These are phyloP conservation scores for Teleogryllus oceanicus DNA, from an alignment of 2,888 invertebrate species.

Conservation along the genomic window DNA sequence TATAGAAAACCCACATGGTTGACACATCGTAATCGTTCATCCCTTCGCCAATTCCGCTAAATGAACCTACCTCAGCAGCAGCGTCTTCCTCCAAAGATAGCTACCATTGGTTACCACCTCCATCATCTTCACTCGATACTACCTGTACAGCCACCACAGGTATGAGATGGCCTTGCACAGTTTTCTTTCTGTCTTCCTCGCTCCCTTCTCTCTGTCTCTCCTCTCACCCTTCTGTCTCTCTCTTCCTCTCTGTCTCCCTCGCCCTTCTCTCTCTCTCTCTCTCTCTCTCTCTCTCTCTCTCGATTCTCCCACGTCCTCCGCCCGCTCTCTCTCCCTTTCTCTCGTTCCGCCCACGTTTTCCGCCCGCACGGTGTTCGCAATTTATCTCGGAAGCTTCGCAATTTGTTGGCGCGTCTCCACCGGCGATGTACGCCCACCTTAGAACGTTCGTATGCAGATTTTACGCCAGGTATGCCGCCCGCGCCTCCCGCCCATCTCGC, in stretches of 20 bases:
- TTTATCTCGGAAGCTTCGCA: background rate
- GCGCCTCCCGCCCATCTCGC: background rate
- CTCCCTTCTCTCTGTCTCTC: background rate
- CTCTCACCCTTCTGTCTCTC: background rate
- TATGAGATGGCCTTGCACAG: too few species aligned
- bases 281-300: background rate
- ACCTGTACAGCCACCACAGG: too few species aligned
- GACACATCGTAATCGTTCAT: too few species aligned
- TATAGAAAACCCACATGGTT: too few species aligned
- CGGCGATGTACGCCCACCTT: background rate
- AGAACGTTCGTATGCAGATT: constrained; percentile 3
- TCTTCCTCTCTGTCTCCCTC: background rate
- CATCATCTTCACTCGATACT: too few species aligned
- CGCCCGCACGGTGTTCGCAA: background rate
- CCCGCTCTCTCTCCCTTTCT: background rate
- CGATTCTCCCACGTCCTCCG: background rate
- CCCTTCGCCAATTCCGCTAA: too few species aligned
- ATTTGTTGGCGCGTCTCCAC: background rate
- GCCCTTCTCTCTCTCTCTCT: background rate
- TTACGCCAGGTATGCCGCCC: background rate
- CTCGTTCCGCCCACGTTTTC: background rate
- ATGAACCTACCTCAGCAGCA: too few species aligned
- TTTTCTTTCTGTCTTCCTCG: too few species aligned
- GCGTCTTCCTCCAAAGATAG: too few species aligned
- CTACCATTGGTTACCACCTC: too few species aligned